Evolutionary conservation across 2,888 invertebrate species (phyloP), one percentile per base, ranked within the genome.

Genomic region (Andrena minutula): DNA sequence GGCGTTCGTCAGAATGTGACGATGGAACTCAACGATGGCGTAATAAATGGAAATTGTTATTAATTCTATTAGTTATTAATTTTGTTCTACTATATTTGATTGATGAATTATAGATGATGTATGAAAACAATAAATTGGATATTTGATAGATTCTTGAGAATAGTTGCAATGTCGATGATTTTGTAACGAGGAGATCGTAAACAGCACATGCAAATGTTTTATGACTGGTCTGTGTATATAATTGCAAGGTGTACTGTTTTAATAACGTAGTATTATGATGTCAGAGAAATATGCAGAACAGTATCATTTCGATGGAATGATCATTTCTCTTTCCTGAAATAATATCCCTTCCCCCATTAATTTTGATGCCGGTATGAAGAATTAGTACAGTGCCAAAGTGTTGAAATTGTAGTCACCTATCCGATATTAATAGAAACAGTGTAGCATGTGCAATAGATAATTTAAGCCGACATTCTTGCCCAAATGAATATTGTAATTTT

Each of bases 351-450:
- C 28, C n/a, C 47, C 23, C 3, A 5, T 72, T 47, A 76, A 56
- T 47, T 56, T 56, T 30, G 3, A 12, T 30, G 41, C 30, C 30
- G 41, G n/a, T 26, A 47, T 2, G 72, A 72, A 64, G 63, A 76
- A 72, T 64, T 76, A 72, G 30, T 53, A 47, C 23, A 47, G n/a
- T 72, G 47, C 47, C 72, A 76, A 64, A 32, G 73, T 56, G 56
- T 63, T 41, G 63, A 71, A 75, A 71, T 30, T 71, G 41, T 63
- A 75, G 63, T 47, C 72, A 26, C 30, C 63, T 72, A 26, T 61
- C 16, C 1, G 30, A n/a, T 71, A 64, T 51, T 58, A 47, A 80
- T 69, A 64, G 51, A n/a, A 56, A 75, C 10, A 16, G 23, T 23
- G 53, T 20, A 7, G n/a, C 7, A 41, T 32, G 41, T 12, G 32